Percentiles rank a stretch among this genome's conserved stretches.
These are phyloP conservation scores for Clarias batrachus DNA, from an alignment of 2,113 vertebrate species.

Conservation along the genomic window DNA sequence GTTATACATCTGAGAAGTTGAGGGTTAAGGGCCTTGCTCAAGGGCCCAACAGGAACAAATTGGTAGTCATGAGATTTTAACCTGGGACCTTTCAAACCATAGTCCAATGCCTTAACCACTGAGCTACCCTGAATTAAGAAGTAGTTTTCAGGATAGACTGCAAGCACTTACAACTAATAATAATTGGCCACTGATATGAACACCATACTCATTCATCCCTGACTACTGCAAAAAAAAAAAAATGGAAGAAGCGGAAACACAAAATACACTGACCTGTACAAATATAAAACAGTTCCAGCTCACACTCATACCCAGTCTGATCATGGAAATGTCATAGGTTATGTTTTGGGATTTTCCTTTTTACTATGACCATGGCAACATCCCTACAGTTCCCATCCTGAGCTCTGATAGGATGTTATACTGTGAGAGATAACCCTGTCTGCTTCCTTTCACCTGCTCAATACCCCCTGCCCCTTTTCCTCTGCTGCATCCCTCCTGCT, in stretches of 20 bases:
- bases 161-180: neutral
- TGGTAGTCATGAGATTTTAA: too few species aligned
- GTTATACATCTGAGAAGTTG: too few species aligned
- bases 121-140: neutral
- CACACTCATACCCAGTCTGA: conserved; percentile 13
- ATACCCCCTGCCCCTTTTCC: conserved; percentile 28
- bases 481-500: conserved; percentile 13
- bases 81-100: too few species aligned
- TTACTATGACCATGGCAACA: conserved; percentile 24
- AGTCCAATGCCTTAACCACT: too few species aligned
- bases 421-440: conserved; percentile 37
- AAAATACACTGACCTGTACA: conserved; percentile 22
- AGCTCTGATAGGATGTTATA: conserved; percentile 48
- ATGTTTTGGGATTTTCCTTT: conserved; percentile 28
- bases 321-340: conserved; percentile 35
- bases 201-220: neutral
- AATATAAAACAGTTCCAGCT: conserved; percentile 25
- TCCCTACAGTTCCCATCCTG: conserved; percentile 31
- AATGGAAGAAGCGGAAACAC: neutral
- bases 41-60: too few species aligned
- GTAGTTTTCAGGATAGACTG: neutral
- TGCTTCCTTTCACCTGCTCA: conserved; percentile 38
- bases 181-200: neutral
- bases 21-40: too few species aligned
- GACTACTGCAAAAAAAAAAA: neutral